A percentile compares a stretch with the other conserved stretches of the same genome.
phyloP scores from a whole-genome alignment of 2,797 vertebrate genomes.

The Ctenopoma kingsleyae region DNA sequence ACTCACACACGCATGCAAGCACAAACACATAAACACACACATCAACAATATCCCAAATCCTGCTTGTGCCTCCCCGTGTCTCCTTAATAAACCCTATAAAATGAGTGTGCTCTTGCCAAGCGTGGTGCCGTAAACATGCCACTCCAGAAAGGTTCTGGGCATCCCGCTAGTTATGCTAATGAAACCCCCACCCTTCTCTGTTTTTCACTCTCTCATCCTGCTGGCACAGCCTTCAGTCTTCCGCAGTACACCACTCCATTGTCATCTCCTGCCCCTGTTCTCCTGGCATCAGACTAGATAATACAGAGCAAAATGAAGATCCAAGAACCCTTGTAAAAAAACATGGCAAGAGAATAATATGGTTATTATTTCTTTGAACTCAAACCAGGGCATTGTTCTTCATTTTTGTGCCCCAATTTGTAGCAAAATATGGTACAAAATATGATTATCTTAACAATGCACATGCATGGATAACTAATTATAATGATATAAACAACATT shows the following conservation, averaged over 20 bases:
- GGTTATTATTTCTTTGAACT: slow-evolving; percentile 83
- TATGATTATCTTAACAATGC: slow-evolving; percentile 67
- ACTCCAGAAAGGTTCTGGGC: slow-evolving; percentile 93
- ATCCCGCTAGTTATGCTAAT: slow-evolving; percentile 98
- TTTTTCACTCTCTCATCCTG: slow-evolving; percentile 82
- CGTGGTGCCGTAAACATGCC: slow-evolving; percentile 90
- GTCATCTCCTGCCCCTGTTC: slow-evolving; percentile 82
- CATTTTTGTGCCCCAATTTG: slow-evolving; percentile 80
- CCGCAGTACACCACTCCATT: slow-evolving; percentile 77
- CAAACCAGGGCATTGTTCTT: slow-evolving; percentile 82
- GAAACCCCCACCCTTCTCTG: slow-evolving; percentile 81
- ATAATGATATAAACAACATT: slow-evolving; percentile 53
- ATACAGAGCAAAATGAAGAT: slow-evolving; percentile 82
- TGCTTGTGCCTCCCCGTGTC: slow-evolving; percentile 87
- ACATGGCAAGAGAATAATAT: slow-evolving; percentile 82
- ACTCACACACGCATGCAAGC: slow-evolving; percentile 75
- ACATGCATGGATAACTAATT: slow-evolving; percentile 56
- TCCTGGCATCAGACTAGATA: slow-evolving; percentile 83
- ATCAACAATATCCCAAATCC: slow-evolving; percentile 89
- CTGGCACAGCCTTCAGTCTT: slow-evolving; percentile 83
- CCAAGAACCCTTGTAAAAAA: slow-evolving; percentile 77
- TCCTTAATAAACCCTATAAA: slow-evolving; percentile 90
- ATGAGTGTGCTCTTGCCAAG: slow-evolving; percentile 92
- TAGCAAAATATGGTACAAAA: slow-evolving; percentile 77
- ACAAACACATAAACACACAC: slow-evolving; percentile 58